These are phyloP conservation scores for Leptopilina clavipes DNA, from an alignment of 1,140 invertebrate species.

Conservation along the genomic window DNA sequence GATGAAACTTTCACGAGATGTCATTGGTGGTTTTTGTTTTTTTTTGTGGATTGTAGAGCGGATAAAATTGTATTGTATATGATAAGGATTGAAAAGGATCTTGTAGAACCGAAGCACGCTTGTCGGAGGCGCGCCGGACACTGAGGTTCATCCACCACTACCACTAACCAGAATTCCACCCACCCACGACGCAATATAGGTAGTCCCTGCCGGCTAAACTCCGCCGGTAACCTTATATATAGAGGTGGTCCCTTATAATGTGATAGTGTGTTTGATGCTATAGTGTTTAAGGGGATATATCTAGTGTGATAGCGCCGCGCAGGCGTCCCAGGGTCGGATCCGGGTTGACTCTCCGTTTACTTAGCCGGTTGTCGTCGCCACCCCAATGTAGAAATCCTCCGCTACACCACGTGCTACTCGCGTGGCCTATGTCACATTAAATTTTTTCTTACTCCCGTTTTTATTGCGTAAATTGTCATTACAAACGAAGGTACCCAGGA, in stretches of 20 bases:
- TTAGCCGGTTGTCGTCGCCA: constrained; percentile 18
- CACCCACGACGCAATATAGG: constrained; percentile 64
- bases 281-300: constrained; percentile 45
- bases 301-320: constrained; percentile 41
- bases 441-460: too few relatives aligned
- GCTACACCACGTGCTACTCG: constrained; percentile 58
- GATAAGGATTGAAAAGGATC: constrained; percentile 47
- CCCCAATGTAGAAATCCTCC: not conserved
- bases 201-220: constrained; percentile 64
- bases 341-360: constrained; percentile 36
- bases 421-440: constrained; percentile 47
- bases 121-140: constrained; percentile 74
- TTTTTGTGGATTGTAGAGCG: too few relatives aligned
- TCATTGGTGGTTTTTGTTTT: not conserved
- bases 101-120: constrained; percentile 69
- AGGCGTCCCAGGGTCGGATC: constrained; percentile 45
- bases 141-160: constrained; percentile 73
- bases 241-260: constrained; percentile 52
- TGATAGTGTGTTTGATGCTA: constrained; percentile 45
- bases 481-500: too few relatives aligned
- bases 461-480: too few relatives aligned
- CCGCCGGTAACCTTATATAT: constrained; percentile 59
- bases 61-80: not conserved
- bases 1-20: not conserved
- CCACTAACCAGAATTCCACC: constrained; percentile 62